phyloP scores from a whole-genome alignment of 2,113 vertebrate genomes.

The Ahaetulla prasina region DNA sequence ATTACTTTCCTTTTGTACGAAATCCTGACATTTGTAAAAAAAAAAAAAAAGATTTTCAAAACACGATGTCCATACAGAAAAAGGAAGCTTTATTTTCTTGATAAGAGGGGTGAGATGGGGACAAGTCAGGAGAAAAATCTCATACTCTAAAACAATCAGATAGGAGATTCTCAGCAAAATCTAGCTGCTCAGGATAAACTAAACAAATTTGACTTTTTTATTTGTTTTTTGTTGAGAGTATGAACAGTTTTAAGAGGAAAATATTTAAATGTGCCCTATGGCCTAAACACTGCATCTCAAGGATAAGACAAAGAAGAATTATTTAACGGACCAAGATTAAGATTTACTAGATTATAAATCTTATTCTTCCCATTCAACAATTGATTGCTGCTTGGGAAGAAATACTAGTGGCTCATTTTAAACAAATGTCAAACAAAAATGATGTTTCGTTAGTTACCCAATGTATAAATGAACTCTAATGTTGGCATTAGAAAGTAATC shows the following conservation, averaged over 20 bases:
- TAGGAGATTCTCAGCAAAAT: constrained; percentile 39
- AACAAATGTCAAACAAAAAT: not conserved
- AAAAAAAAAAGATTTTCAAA: not conserved
- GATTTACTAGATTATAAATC: not conserved
- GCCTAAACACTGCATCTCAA: not conserved
- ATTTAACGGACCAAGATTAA: constrained; percentile 18
- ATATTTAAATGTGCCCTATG: constrained; percentile 20
- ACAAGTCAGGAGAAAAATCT: constrained; percentile 44
- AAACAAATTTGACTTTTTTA: not conserved
- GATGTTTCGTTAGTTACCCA: not conserved
- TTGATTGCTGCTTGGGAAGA: not conserved
- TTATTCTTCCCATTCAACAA: not conserved
- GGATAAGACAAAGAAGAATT: not conserved
- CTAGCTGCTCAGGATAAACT: not conserved
- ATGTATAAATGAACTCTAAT: not conserved
- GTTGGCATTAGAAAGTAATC: not conserved
- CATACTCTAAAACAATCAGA: constrained; percentile 39
- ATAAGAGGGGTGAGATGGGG: not conserved
- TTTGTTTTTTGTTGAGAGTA: constrained; percentile 42
- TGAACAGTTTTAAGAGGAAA: not conserved
- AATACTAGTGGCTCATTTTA: constrained; percentile 1
- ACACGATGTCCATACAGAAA: not conserved
- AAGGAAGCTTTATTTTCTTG: constrained; percentile 45
- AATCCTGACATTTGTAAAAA: constrained; percentile 18
- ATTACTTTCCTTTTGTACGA: constrained; percentile 24